Evolutionary conservation across 2,888 invertebrate species (phyloP).

Genomic region (Troilus luridus): DNA sequence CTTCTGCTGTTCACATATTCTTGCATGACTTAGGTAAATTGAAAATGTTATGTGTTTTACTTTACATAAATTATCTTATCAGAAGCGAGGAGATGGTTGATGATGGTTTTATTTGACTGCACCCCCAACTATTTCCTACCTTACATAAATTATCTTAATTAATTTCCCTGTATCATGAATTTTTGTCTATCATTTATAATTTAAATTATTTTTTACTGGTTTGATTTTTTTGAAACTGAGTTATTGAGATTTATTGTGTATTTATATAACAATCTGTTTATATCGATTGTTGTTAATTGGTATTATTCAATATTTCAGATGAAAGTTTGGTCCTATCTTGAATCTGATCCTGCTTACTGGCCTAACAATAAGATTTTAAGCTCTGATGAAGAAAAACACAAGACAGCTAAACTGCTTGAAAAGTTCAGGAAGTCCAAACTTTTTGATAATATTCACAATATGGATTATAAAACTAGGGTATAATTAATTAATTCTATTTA

Average conservation of each 20-base stretch:
- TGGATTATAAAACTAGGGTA: conserved; percentile 60
- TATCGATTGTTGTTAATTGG: background rate
- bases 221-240: background rate
- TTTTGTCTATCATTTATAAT: background rate
- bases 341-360: conserved; percentile 82
- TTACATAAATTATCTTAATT: no score
- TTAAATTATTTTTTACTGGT: background rate
- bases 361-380: conserved; percentile 75
- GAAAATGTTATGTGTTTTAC: no score
- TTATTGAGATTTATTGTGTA: background rate
- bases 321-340: conserved; percentile 62
- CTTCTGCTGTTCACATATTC: no score
- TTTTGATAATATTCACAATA: conserved; percentile 60
- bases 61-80: no score
- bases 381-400: conserved; percentile 81
- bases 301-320: conserved; percentile 55
- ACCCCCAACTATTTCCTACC: no score
- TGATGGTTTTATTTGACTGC: no score
- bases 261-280: background rate
- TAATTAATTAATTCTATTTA: background rate
- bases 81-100: no score
- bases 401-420: conserved; percentile 77
- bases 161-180: no score
- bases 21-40: no score
- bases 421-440: conserved; percentile 59